Evolutionary conservation across 2,113 vertebrate genomes (phyloP).

Genomic region (Nanger granti): DNA sequence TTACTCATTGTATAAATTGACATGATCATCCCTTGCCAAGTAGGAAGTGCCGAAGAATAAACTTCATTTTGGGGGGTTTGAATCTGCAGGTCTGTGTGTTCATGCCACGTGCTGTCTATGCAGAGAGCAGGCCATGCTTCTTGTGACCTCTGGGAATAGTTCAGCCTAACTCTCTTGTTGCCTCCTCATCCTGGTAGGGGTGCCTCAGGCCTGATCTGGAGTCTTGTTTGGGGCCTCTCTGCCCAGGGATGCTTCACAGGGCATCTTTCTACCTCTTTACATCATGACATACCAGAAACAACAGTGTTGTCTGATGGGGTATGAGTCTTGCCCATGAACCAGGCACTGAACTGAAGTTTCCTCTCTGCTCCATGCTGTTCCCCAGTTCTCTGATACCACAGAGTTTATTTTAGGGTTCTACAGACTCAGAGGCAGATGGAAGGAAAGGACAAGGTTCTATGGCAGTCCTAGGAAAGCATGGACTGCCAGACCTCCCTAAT

Average conservation of each 20-base stretch:
- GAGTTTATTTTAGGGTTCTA: neutral
- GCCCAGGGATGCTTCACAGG: neutral
- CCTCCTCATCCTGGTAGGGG: neutral
- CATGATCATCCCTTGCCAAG: conserved; percentile 2
- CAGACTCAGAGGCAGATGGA: neutral
- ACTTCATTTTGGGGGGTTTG: conserved; percentile 4
- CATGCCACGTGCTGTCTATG: neutral
- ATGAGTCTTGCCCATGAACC: neutral
- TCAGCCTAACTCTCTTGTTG: neutral
- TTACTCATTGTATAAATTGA: conserved; percentile 8
- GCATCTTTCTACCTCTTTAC: neutral
- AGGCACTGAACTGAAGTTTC: neutral
- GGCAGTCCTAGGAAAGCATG: neutral
- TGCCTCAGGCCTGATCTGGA: neutral
- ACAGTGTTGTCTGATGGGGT: neutral
- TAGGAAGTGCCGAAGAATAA: conserved; percentile 31
- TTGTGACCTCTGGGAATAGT: neutral
- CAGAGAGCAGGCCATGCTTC: neutral
- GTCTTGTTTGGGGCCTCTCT: neutral
- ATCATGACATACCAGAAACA: neutral
- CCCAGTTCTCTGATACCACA: neutral
- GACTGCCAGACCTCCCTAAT: neutral
- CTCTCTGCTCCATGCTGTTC: neutral
- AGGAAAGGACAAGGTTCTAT: neutral
- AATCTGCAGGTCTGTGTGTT: neutral